Evolutionary conservation across 2,113 vertebrate genomes (phyloP), one percentile per base, ranked within the genome.

Genomic region (Galemys pyrenaicus): DNA sequence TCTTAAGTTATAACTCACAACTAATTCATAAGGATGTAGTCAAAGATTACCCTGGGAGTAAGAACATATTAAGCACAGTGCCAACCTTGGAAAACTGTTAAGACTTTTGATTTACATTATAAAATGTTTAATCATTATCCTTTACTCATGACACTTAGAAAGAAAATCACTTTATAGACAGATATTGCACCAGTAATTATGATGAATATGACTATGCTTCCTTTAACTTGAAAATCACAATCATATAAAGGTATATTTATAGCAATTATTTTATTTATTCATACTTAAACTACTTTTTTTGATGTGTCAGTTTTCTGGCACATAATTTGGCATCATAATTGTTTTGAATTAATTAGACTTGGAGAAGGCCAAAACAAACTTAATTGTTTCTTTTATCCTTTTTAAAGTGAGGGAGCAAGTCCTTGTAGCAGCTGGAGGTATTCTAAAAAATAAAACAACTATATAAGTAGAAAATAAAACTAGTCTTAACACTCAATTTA

Each of bases 101-200:
- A 5, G 46, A 82, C 12, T 93, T 75, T 71, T 80, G 6, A n/a
- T 44, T 91, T 65, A 37, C 62, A 64, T 84, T 84, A 54, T 32
- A 60, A 83, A 84, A 24, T 20, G 51, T 4, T 78, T 56, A 56
- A 41, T 82, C 26, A 87, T 91, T 60, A 95, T 62, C 49, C 39
- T 56, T 83, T 22, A 83, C 5, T 20, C 9, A 93, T 64, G 58
- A 65, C 75, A 65, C 24, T 13, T 70, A 54, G 37, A 71, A 93
- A 82, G 30, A 68, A 92, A 90, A 92, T 49, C 54, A 77, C 67
- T 75, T 46, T 91, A 85, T 12, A 70, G 12, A n/a, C 6, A 92
- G 32, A 75, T 68, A 51, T 22, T n/a, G 24, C n/a, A n/a, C 10
- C 41, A 71, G 28, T 39, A 86, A 68, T 94, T 85, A 94, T 41